Evolutionary conservation across 1,140 invertebrate species (phyloP).

Genomic region (Bombus pyrosoma): DNA sequence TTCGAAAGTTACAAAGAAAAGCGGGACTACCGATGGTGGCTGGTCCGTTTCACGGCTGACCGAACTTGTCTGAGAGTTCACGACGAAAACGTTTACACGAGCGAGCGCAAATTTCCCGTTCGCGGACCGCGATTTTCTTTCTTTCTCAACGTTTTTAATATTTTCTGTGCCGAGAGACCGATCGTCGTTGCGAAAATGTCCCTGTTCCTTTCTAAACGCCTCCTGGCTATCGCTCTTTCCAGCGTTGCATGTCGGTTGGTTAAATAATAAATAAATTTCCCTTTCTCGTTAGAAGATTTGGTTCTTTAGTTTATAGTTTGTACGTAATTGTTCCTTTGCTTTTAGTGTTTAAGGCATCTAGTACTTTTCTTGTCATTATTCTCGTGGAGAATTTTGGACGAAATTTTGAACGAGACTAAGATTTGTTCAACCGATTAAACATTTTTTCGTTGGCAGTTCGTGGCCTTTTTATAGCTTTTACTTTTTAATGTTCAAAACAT

Average conservation of each 20-base stretch:
- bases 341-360: no score
- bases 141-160: neutral
- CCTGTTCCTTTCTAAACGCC: neutral
- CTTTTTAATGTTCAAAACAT: no score
- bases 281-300: no score
- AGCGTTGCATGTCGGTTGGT: neutral
- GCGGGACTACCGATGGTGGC: no score
- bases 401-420: no score
- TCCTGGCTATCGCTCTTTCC: neutral
- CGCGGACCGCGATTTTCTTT: neutral
- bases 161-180: neutral
- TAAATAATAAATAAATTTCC: neutral
- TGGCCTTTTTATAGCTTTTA: no score
- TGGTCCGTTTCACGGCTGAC: conserved; percentile 29
- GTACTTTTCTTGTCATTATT: no score
- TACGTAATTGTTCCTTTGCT: no score
- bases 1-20: conserved; percentile 52
- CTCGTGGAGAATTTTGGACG: no score
- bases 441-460: no score
- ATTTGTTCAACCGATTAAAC: no score
- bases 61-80: conserved; percentile 20
- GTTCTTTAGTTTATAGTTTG: no score
- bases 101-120: neutral
- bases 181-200: neutral
- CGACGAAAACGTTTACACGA: conserved; percentile 3